Evolutionary conservation across 2,113 vertebrate genomes (phyloP).

Genomic region (Phocoena sinus): DNA sequence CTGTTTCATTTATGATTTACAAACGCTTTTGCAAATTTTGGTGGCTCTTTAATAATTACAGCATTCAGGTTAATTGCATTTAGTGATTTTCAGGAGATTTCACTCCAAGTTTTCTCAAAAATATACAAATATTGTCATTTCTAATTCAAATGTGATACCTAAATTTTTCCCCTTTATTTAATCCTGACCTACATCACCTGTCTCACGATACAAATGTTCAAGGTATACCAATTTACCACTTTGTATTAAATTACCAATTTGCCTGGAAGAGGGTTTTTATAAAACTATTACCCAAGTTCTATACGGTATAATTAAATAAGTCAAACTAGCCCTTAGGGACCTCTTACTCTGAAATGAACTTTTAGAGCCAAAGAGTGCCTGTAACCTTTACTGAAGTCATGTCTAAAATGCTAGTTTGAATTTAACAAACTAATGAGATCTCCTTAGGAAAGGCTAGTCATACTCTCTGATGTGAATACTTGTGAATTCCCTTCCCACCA

Average conservation of each 20-base stretch:
- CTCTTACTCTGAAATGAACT: slow-evolving; percentile 81
- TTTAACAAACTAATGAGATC: slow-evolving; percentile 81
- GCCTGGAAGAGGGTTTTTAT: slow-evolving; percentile 80
- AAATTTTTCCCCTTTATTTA: slow-evolving; percentile 59
- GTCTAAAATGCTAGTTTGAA: slow-evolving; percentile 76
- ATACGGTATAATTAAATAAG: slow-evolving; percentile 84
- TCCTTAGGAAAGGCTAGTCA: slow-evolving; percentile 67
- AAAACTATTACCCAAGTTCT: slow-evolving; percentile 81
- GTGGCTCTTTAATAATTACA: neutral
- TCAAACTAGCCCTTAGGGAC: slow-evolving; percentile 80
- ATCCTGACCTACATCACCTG: slow-evolving; percentile 58
- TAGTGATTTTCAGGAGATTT: neutral
- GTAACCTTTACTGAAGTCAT: slow-evolving; percentile 79
- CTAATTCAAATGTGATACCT: slow-evolving; percentile 63
- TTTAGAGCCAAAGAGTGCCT: slow-evolving; percentile 75
- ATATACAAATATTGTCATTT: slow-evolving; percentile 64
- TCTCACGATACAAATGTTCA: slow-evolving; percentile 64
- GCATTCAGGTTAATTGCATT: neutral
- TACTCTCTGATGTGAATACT: slow-evolving; percentile 64
- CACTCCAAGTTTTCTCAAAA: neutral
- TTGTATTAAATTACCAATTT: slow-evolving; percentile 79
- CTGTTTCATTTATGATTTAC: neutral
- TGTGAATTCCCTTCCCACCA: slow-evolving; percentile 54
- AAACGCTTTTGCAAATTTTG: neutral
- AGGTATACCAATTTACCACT: slow-evolving; percentile 76